Evolutionary conservation across 2,113 vertebrate genomes (phyloP), one percentile per base, ranked within the genome.

Genomic region (Embiotoca jacksoni): DNA sequence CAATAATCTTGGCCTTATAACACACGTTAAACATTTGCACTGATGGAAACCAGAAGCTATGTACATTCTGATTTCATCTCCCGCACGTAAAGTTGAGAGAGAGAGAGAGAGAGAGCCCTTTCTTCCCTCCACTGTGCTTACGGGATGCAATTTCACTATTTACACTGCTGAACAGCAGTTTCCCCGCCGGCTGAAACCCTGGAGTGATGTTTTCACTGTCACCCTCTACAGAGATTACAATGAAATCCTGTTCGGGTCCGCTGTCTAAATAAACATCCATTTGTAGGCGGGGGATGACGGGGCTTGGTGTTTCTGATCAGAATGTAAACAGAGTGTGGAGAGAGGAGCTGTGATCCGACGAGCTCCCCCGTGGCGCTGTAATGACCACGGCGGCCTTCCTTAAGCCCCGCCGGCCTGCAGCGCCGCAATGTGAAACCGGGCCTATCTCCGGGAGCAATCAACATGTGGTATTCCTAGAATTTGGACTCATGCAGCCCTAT

Each of bases 401-500:
- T 72, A 60, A 63, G 77, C 63, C 69, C 46, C 11, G 54, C 70
- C 50, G 54, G 49, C 39, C 77, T 16, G 3, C 36, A 36, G 82
- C 72, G 78, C 61, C 10, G 64, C 82, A 72, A 80, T 8, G 61
- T 69, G 83, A 90, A 75, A 79, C 76, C 54, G 1, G 46, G 49
- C 35, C 78, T 58, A 75, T 91, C 88, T 84, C 83, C 81, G 78
- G 78, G 68, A 90, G 76, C 14, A 79, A 91, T 89, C 90, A 72
- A 77, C 91, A 84, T 83, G 90, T 67, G 86, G 88, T 90, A 87
- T 93, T 92, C 85, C 72, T 68, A 90, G 91, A 91, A 92, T 91
- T 84, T 78, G 35, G 73, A 84, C 82, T 91, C 82, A 79, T 74
- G 74, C 70, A 9, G 86, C 68, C 54, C 32, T 87, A 76, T 83